Evolutionary conservation across 2,797 vertebrate species (phyloP).

Genomic region (Oreortyx pictus): DNA sequence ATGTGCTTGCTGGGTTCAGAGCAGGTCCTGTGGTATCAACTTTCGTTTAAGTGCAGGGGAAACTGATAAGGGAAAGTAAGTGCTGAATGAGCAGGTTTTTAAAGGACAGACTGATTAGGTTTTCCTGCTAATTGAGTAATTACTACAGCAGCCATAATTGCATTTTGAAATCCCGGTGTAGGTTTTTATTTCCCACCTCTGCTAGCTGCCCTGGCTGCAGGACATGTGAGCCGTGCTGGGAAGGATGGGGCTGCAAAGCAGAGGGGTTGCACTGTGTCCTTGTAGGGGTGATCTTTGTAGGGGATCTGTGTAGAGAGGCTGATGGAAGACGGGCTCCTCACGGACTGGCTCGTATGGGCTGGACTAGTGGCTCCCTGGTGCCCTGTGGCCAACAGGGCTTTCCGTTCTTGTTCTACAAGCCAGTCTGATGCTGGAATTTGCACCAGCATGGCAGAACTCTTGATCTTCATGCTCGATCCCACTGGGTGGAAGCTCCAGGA

Average conservation of each 20-base stretch:
- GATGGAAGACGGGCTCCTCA: background rate
- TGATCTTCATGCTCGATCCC: background rate
- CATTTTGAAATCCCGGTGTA: background rate
- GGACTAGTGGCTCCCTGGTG: background rate
- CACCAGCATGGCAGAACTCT: background rate
- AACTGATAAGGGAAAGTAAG: rapidly evolving
- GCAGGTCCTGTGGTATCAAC: background rate
- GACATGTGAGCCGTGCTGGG: background rate
- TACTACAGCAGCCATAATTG: background rate
- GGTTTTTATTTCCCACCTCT: background rate
- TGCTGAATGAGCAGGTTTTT: background rate
- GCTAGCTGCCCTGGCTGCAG: background rate
- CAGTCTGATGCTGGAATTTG: background rate
- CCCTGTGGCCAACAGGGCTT: background rate
- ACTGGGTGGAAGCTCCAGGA: background rate
- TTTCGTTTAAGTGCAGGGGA: background rate
- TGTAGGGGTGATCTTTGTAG: no score
- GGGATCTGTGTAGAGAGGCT: background rate
- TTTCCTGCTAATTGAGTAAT: background rate
- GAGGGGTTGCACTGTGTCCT: background rate
- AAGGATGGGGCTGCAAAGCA: background rate
- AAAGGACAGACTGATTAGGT: background rate
- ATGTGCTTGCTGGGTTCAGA: background rate
- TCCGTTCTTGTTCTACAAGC: background rate
- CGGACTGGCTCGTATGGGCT: background rate